Evolutionary conservation across 2,888 invertebrate species (phyloP).

Genomic region (Aporophyla lueneburgensis): DNA sequence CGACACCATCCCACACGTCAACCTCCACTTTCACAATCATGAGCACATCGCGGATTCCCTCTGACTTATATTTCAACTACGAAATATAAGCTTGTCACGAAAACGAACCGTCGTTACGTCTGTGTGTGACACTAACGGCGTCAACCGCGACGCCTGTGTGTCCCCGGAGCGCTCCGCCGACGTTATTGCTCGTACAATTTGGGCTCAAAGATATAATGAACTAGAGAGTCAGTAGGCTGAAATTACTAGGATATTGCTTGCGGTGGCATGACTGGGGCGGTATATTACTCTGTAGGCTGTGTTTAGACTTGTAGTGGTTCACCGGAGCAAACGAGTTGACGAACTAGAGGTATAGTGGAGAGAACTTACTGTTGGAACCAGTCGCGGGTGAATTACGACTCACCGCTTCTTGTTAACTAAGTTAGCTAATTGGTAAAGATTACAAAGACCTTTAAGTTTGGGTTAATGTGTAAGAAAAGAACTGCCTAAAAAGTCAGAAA

Average conservation of each 20-base stretch:
- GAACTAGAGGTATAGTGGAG: constrained; percentile 1
- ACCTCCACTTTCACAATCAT: constrained; percentile 8
- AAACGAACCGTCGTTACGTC: constrained; percentile 1
- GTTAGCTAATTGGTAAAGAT: neutral
- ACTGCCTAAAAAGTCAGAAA: neutral
- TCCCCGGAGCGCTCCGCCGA: constrained; percentile 10
- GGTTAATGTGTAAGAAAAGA: neutral
- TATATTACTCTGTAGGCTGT: constrained; percentile 11
- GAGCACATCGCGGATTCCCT: constrained; percentile 5
- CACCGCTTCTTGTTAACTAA: neutral
- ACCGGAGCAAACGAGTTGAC: constrained; percentile 17
- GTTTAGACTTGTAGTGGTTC: constrained; percentile 21
- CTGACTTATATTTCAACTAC: constrained; percentile 21
- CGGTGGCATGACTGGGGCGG: constrained; percentile 13
- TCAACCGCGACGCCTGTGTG: neutral
- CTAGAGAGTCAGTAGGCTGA: constrained; percentile 26
- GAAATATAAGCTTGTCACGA: constrained; percentile 30
- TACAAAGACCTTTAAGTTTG: neutral
- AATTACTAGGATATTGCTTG: constrained; percentile 26
- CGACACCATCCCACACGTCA: neutral
- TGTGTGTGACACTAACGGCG: constrained; percentile 27
- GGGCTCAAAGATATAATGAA: constrained; percentile 26
- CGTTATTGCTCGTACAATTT: constrained; percentile 30
- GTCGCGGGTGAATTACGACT: neutral
- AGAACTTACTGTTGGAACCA: constrained; percentile 4